Base-by-base conservation (phyloP, 2,113 vertebrate species). In the Anguilla rostrata region DNA sequence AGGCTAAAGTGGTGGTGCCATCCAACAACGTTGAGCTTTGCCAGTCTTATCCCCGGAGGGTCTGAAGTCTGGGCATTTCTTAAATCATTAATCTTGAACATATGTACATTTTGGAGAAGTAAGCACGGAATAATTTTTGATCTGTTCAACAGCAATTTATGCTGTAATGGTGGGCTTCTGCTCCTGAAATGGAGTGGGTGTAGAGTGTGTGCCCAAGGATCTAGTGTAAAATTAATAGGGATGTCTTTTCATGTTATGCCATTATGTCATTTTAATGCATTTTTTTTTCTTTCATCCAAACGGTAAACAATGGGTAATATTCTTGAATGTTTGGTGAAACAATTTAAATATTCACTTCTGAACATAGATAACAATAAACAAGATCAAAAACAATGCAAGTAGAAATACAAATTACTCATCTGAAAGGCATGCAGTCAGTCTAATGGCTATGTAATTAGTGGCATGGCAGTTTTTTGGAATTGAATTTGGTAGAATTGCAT, bases 51-150 rank as follows among this genome's bases (percentile, higher is more conserved):
- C 11, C 71, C 34, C 20, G 2, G 71, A 8, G n/a, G 49, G 71
- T 34, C n/a, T 75, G 71, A 12, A 75, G 12, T 34, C 71, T 75
- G 71, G 71, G 26, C 71, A 75, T 75, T 75, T 34, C 29, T 29
- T 75, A 75, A 75, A 75, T 29, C n/a, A 9, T 75, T 75, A 75
- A 75, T 75, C 71, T 75, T 75, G 71, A 75, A 34, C 71, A 75
- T 34, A 75, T 75, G 71, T n/a, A n/a, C 11, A 34, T 34, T 75
- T 75, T n/a, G 71, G n/a, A 34, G n/a, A 75, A 75, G 9, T 75
- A 34, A 75, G 71, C 71, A 12, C 71, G 34, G 71, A 71, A 71
- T 71, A 20, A n/a, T 71, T 71, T n/a, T 71, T 5, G n/a, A 75
- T 26, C n/a, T 75, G 71, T n/a, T 75, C 1, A 11, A 11, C 71